phyloP scores from a whole-genome alignment of 2,113 vertebrate species.

The Callaeas wilsoni region DNA sequence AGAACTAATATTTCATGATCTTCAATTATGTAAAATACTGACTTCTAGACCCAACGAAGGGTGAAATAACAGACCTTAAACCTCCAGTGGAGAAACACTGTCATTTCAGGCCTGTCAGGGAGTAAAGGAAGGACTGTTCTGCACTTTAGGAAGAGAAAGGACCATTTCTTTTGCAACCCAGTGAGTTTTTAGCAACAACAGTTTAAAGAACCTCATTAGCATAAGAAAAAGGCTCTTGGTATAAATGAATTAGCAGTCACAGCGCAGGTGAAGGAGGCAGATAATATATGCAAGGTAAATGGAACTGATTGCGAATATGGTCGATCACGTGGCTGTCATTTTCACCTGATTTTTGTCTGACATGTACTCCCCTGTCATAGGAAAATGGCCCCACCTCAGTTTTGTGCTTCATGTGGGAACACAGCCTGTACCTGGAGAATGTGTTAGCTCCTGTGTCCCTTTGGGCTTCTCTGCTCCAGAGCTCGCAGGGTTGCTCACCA shows the following conservation, averaged over 20 bases:
- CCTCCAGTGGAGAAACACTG: background rate
- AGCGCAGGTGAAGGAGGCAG: slow-evolving; percentile 25
- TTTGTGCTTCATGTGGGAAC: background rate
- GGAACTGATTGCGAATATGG: background rate
- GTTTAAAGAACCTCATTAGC: slow-evolving; percentile 47
- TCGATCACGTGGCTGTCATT: background rate
- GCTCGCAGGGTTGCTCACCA: background rate
- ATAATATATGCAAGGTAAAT: slow-evolving; percentile 27
- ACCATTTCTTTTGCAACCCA: background rate
- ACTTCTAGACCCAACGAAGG: background rate
- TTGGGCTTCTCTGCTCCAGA: background rate
- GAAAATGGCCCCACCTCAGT: background rate
- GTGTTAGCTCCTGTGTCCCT: background rate
- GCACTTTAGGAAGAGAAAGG: background rate
- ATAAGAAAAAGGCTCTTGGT: slow-evolving; percentile 38
- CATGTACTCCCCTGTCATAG: background rate
- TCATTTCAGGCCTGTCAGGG: background rate
- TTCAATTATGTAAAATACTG: background rate
- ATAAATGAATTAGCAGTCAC: slow-evolving; percentile 35
- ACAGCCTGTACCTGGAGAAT: background rate
- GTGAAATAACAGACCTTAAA: slow-evolving; percentile 9
- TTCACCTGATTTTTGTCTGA: background rate
- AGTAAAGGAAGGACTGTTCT: background rate
- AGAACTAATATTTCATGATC: background rate
- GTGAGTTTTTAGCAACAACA: slow-evolving; percentile 31